Evolutionary conservation across 2,797 vertebrate genomes (phyloP).

Genomic region (Chelonia mydas): DNA sequence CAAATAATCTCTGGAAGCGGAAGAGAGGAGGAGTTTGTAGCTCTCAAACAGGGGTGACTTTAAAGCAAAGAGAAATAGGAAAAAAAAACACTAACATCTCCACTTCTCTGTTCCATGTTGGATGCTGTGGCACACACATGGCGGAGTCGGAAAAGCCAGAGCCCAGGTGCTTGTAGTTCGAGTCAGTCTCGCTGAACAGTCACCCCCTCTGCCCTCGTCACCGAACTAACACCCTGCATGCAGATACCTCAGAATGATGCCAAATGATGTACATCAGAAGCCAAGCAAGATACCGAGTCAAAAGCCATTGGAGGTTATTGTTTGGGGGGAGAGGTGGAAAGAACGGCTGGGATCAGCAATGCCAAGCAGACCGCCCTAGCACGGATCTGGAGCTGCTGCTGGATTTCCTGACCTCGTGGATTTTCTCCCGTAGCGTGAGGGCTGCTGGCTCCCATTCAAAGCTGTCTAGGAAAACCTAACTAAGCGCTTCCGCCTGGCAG

Average conservation of each 20-base stretch:
- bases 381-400: conserved; percentile 9
- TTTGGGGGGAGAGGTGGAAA: not conserved
- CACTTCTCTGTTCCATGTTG: not conserved
- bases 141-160: not conserved
- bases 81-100: not conserved
- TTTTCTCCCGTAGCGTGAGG: conserved; percentile 43
- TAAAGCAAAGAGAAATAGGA: conserved; percentile 10
- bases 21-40: not conserved
- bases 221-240: not conserved
- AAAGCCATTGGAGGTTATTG: not conserved
- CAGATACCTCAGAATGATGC: accelerated
- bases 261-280: not conserved
- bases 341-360: not conserved
- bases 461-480: conserved; percentile 66
- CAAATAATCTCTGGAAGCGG: not conserved
- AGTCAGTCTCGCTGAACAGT: not conserved
- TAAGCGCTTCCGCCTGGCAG: conserved; percentile 61
- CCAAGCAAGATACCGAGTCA: not conserved
- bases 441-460: conserved; percentile 63
- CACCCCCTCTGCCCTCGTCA: not conserved
- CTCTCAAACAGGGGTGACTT: conserved; percentile 19
- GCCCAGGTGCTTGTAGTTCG: not conserved
- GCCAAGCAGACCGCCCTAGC: conserved; percentile 17
- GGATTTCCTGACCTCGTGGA: conserved; percentile 54
- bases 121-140: too few species aligned